Evolutionary conservation across 2,888 invertebrate genomes (phyloP).

Genomic region (Agelastica alni): DNA sequence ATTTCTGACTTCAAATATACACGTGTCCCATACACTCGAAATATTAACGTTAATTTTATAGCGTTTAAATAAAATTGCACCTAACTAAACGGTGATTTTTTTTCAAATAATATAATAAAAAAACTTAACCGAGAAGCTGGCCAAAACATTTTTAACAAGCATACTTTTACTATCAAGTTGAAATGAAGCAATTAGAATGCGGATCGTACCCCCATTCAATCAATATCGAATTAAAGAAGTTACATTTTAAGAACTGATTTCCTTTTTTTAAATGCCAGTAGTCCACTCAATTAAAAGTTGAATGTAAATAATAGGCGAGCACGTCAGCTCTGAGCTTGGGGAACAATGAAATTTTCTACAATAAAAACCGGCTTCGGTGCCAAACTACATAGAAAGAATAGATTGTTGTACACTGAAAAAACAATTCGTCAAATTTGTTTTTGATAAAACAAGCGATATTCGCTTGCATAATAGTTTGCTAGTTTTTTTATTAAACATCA

Average conservation of each 20-base stretch:
- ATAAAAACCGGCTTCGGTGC: neutral
- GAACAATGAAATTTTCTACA: conserved; percentile 22
- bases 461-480: no score
- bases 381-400: no score
- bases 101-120: conserved; percentile 16
- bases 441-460: no score
- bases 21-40: no score
- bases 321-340: conserved; percentile 19
- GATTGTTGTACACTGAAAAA: no score
- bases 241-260: conserved; percentile 36
- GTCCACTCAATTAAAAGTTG: conserved; percentile 45
- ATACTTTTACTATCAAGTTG: conserved; percentile 13
- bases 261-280: conserved; percentile 40
- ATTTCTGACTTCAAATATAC: no score
- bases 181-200: conserved; percentile 34
- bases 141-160: conserved; percentile 4
- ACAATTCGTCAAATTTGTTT: no score
- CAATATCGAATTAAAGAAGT: conserved; percentile 34
- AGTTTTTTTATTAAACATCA: no score
- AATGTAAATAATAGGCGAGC: conserved; percentile 40
- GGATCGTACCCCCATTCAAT: conserved; percentile 25
- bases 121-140: conserved; percentile 13
- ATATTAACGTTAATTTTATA: no score
- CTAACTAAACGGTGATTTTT: no score
- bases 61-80: no score